Conservation (phyloP, 2,113 vertebrate genomes). For the Hemiscyllium ocellatum region DNA sequence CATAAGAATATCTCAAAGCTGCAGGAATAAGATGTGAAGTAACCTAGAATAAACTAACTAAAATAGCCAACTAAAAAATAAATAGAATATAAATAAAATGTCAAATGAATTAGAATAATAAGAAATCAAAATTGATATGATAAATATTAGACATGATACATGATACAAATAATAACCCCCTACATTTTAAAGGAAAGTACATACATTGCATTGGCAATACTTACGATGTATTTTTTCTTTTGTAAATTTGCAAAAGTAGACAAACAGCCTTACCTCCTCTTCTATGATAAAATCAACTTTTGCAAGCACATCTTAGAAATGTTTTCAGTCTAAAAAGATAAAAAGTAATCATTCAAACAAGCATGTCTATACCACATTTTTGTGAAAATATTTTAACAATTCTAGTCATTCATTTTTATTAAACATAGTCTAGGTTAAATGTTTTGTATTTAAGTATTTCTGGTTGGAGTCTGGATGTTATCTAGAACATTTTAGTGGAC, state of each 20-base stretch:
- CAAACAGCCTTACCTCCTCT: conserved; percentile 17
- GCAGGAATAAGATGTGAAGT: neutral
- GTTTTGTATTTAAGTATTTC: neutral
- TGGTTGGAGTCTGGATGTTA: too few species aligned
- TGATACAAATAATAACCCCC: neutral
- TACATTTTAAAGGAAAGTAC: neutral
- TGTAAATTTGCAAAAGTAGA: neutral
- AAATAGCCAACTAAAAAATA: neutral
- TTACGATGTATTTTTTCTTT: neutral
- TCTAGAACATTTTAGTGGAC: neutral
- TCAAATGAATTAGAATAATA: neutral
- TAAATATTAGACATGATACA: neutral
- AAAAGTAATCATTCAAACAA: neutral
- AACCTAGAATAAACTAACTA: neutral
- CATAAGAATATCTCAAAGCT: neutral
- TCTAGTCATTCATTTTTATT: neutral
- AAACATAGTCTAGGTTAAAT: neutral
- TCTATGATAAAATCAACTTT: neutral
- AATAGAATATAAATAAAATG: neutral
- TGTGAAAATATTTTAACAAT: neutral
- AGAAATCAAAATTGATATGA: neutral
- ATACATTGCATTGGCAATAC: neutral
- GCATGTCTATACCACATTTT: neutral
- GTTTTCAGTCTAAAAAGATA: neutral
- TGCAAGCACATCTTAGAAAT: neutral